phyloP scores from a whole-genome alignment of 35 echinoderm and acorn worm genomes.

The Ophiothrix spiculata region DNA sequence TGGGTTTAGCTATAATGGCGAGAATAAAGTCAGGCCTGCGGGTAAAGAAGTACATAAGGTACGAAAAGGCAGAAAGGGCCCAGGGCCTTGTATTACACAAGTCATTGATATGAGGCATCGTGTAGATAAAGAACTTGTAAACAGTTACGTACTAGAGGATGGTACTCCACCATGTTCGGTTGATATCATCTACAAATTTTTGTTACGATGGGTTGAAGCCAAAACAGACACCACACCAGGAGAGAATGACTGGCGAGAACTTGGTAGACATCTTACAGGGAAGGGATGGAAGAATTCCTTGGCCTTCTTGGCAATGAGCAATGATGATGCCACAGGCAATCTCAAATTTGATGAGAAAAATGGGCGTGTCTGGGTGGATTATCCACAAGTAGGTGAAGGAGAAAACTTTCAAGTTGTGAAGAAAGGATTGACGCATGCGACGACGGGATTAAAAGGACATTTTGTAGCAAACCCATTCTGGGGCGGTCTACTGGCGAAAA shows the following conservation, averaged over 20 bases:
- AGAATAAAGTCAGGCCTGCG: constrained; percentile 50
- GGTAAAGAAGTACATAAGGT: constrained; percentile 41
- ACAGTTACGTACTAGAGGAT: constrained; percentile 65
- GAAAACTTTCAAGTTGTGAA: constrained; percentile 55
- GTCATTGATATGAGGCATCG: constrained; percentile 60
- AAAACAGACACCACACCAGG: constrained; percentile 64
- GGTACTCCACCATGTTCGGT: constrained; percentile 56
- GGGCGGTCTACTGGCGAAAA: constrained; percentile 47
- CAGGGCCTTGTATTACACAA: constrained; percentile 45
- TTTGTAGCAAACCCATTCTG: constrained; percentile 77
- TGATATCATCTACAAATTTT: constrained; percentile 59
- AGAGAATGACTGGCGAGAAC: constrained; percentile 59
- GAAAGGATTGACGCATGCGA: neutral
- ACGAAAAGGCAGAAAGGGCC: constrained; percentile 17
- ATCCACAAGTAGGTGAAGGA: constrained; percentile 57
- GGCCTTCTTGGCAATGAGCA: constrained; percentile 70
- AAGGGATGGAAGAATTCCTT: constrained; percentile 64
- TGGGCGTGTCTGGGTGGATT: constrained; percentile 61
- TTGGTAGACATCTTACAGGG: constrained; percentile 34
- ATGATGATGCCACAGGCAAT: constrained; percentile 49
- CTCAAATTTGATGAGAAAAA: constrained; percentile 50
- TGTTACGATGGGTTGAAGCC: constrained; percentile 34
- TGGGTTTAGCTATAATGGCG: constrained; percentile 70
- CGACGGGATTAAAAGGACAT: constrained; percentile 53
- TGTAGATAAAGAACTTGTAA: constrained; percentile 30